These are phyloP conservation scores for Pantherophis alleghaniensis DNA, from an alignment of 2,797 vertebrate genomes.

Conservation along the genomic window DNA sequence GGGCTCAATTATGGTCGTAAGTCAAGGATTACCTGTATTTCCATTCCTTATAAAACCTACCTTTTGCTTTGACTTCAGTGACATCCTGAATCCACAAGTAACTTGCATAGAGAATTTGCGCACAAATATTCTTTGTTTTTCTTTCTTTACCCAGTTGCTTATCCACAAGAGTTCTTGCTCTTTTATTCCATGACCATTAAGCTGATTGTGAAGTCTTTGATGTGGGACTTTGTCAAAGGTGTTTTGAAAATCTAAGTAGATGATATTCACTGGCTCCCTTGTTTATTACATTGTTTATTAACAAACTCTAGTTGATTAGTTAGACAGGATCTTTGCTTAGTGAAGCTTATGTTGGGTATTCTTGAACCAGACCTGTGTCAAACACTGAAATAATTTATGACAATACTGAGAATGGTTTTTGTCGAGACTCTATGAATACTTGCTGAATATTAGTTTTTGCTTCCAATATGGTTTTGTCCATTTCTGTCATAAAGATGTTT, in stretches of 20 bases:
- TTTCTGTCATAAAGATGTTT: slow-evolving; percentile 29
- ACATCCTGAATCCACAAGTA: neutral
- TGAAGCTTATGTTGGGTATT: neutral
- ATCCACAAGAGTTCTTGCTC: neutral
- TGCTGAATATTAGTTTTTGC: slow-evolving; percentile 27
- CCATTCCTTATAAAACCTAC: too few species aligned
- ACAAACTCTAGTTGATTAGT: neutral
- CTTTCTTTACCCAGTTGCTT: neutral
- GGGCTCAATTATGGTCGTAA: too few species aligned
- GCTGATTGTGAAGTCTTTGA: neutral
- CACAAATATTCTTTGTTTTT: neutral
- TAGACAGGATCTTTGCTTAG: neutral
- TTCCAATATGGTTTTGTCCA: slow-evolving; percentile 26
- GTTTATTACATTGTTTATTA: neutral
- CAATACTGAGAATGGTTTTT: neutral
- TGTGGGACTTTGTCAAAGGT: neutral
- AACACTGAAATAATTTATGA: neutral
- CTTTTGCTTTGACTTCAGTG: neutral
- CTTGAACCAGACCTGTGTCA: neutral
- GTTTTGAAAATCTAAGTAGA: neutral
- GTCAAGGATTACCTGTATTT: too few species aligned
- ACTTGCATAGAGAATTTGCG: neutral
- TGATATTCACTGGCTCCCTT: neutral
- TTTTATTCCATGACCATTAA: neutral
- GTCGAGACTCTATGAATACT: neutral